Conservation (phyloP, 2,797 vertebrate species). For the Liasis olivaceus region DNA sequence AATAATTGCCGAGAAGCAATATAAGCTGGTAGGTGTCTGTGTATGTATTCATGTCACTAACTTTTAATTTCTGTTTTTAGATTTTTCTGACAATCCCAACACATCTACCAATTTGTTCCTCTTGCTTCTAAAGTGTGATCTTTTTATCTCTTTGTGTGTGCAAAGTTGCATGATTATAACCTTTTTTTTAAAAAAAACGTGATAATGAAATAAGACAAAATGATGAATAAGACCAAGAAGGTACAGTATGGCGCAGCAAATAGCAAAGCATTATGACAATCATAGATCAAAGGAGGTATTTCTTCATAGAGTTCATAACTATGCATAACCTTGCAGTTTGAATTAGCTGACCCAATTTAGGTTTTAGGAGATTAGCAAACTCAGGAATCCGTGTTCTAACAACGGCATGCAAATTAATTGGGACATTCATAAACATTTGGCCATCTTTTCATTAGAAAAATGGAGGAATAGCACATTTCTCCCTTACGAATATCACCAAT, state of each 20-base stretch:
- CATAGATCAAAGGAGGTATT: neutral
- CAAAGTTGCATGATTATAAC: neutral
- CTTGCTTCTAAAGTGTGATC: neutral
- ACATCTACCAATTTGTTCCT: constrained; percentile 8
- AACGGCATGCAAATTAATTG: neutral
- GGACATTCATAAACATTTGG: neutral
- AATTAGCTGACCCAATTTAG: neutral
- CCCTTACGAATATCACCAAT: neutral
- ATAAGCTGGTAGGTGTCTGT: neutral
- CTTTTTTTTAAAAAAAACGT: constrained; percentile 2
- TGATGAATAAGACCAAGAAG: neutral
- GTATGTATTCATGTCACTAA: neutral
- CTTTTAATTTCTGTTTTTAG: neutral
- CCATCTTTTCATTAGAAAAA: neutral
- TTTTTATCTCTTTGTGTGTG: neutral
- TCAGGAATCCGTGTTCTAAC: neutral
- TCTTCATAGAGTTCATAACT: neutral
- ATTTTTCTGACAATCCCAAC: neutral
- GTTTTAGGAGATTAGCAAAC: neutral
- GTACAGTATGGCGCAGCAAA: neutral
- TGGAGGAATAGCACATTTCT: neutral
- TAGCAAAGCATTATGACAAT: neutral
- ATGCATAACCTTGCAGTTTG: neutral
- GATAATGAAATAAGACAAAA: constrained; percentile 19
- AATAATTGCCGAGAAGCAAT: neutral